Evolutionary conservation across 2,113 vertebrate genomes (phyloP), one percentile per base, ranked within the genome.

Genomic region (Periophthalmus modestus): DNA sequence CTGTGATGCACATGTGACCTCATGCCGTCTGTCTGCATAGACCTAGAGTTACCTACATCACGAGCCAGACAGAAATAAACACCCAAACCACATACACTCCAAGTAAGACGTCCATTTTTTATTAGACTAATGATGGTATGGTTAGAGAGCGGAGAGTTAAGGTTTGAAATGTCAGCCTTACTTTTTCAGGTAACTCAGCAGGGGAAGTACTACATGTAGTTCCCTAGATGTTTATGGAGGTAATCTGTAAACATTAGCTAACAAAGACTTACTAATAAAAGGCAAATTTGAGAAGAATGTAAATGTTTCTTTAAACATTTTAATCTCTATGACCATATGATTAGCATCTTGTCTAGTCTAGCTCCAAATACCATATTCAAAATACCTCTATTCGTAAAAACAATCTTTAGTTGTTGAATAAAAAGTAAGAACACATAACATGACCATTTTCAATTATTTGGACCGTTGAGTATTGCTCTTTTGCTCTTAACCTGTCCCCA

Each of bases 41-140:
- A 48, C 80, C 36, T 13, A 33, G 24, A 73, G 71, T 86, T 79
- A 90, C 78, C 85, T 65, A 2, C 57, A 12, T 55, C 74, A 63
- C 65, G 0, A 24, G 57, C 57, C 79, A 74, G 73, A 86, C 82
- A 80, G 68, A 70, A 47, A 74, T 19, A 50, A 70, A 34, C 59
- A 52, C 43, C 23, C 68, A 59, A 59, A 39, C 58, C 66, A 74
- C 72, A 52, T 19, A 46, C 50, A 14, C 52, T 10, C 71, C 23
- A 46, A 65, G 71, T 66, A 47, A 63, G 15, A 43, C 48, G 81
- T 86, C 6, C 39, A 78, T 73, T 75, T 88, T 82, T 85, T 77
- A 88, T 82, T 0, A 2, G n/a, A 28, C 19, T 34, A 28, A 65
- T 80, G 75, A 82, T 66, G 57, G 62, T 28, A 28, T 1, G 28